Evolutionary conservation across 2,797 vertebrate genomes (phyloP).

Genomic region (Tenualosa ilisha): DNA sequence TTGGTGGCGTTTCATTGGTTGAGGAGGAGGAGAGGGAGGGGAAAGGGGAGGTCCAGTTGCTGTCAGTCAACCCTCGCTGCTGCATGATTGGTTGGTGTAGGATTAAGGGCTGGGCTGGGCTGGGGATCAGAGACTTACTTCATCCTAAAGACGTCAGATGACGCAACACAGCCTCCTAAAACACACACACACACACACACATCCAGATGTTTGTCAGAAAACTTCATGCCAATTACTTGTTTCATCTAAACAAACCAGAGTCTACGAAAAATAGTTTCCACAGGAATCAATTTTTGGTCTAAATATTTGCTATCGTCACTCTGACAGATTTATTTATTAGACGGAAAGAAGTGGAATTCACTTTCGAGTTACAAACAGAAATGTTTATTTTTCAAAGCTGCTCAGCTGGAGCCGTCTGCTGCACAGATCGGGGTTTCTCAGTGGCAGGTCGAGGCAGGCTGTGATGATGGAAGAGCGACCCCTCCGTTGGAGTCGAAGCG

Average conservation of each 20-base stretch:
- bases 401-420: too few species aligned
- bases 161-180: neutral
- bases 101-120: neutral
- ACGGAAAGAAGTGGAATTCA: neutral
- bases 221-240: neutral
- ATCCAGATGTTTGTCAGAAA: neutral
- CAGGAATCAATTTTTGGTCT: neutral
- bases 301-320: constrained; percentile 9
- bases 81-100: neutral
- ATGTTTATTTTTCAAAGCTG: neutral
- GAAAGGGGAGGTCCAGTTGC: neutral
- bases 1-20: constrained; percentile 52
- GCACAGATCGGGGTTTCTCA: too few species aligned
- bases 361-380: neutral
- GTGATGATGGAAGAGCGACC: too few species aligned
- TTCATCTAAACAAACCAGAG: neutral
- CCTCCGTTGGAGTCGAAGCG: too few species aligned
- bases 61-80: neutral
- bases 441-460: too few species aligned
- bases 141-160: constrained; percentile 6
- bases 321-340: neutral
- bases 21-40: neutral
- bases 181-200: neutral
- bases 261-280: neutral
- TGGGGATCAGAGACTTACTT: neutral